phyloP scores from a whole-genome alignment of 2,888 invertebrate genomes.

The Furcula furcula region DNA sequence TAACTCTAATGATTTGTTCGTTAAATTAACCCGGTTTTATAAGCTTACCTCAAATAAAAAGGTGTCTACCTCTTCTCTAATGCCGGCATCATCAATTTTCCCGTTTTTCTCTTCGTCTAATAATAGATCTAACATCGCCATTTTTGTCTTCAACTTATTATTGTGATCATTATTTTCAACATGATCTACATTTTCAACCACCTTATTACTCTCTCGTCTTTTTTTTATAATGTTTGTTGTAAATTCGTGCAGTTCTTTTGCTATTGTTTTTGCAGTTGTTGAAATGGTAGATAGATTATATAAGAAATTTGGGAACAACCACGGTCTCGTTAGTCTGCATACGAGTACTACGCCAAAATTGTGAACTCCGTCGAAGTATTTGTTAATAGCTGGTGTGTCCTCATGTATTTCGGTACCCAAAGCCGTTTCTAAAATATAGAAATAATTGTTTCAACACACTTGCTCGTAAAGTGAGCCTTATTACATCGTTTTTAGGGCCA shows the following conservation, averaged over 20 bases:
- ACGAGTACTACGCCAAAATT: slow-evolving; percentile 16
- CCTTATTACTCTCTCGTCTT: slow-evolving; percentile 30
- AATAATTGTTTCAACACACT: too few relatives aligned
- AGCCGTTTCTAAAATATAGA: slow-evolving; percentile 55
- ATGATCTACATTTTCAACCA: slow-evolving; percentile 9
- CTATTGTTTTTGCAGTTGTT: slow-evolving; percentile 24
- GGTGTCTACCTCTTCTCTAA: slow-evolving; percentile 86
- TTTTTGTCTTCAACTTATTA: too few relatives aligned
- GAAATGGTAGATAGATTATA: slow-evolving; percentile 10
- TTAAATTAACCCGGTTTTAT: too few relatives aligned
- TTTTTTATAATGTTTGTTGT: slow-evolving; percentile 75
- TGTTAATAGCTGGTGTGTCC: slow-evolving; percentile 42
- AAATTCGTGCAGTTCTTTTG: slow-evolving; percentile 71
- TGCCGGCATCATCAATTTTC: slow-evolving; percentile 78
- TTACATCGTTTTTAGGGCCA: too few relatives aligned
- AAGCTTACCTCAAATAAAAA: slow-evolving; percentile 86
- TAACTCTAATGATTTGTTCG: too few relatives aligned
- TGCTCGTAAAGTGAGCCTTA: too few relatives aligned
- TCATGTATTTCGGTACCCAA: slow-evolving; percentile 79
- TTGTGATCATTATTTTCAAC: slow-evolving; percentile 21
- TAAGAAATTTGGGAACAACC: slow-evolving; percentile 17
- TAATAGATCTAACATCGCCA: slow-evolving; percentile 84
- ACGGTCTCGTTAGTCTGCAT: slow-evolving; percentile 20
- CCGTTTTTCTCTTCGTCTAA: slow-evolving; percentile 80
- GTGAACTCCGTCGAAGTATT: slow-evolving; percentile 55